These are phyloP conservation scores for Botrylloides violaceus DNA, from an alignment of 23 tunicate genomes.

Conservation along the genomic window DNA sequence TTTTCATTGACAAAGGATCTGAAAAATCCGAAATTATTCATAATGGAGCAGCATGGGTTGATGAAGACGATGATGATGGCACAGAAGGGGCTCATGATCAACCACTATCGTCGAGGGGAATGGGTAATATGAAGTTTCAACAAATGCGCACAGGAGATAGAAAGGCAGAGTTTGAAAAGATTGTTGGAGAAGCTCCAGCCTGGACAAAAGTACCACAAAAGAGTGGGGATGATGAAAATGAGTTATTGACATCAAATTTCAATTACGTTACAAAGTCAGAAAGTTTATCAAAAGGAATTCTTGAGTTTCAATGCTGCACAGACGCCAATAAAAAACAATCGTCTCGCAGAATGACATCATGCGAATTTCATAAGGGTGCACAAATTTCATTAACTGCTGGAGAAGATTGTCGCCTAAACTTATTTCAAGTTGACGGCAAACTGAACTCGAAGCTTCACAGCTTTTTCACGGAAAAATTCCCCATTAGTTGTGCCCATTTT, in stretches of 20 bases:
- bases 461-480: slow-evolving; percentile 72
- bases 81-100: background rate
- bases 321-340: slow-evolving; percentile 57
- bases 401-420: slow-evolving; percentile 57
- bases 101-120: background rate
- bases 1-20: slow-evolving; percentile 9
- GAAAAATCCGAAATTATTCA: background rate
- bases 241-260: slow-evolving; percentile 21
- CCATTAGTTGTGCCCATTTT: slow-evolving; percentile 83
- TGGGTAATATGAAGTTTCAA: background rate
- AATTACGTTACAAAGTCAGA: slow-evolving; percentile 9
- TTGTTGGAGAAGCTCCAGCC: slow-evolving; percentile 53
- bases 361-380: slow-evolving; percentile 66
- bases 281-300: slow-evolving; percentile 15
- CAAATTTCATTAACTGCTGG: slow-evolving; percentile 84
- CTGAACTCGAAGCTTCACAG: slow-evolving; percentile 75
- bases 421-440: slow-evolving; percentile 90
- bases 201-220: slow-evolving; percentile 35
- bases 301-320: slow-evolving; percentile 48
- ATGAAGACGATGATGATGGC: slow-evolving; percentile 61
- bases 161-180: slow-evolving; percentile 58
- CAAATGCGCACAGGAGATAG: slow-evolving; percentile 14
- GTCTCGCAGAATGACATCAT: slow-evolving; percentile 40
- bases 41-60: slow-evolving; percentile 41
- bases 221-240: slow-evolving; percentile 1